Evolutionary conservation across 2,888 invertebrate species (phyloP).

Genomic region (Cephonodes hylas): DNA sequence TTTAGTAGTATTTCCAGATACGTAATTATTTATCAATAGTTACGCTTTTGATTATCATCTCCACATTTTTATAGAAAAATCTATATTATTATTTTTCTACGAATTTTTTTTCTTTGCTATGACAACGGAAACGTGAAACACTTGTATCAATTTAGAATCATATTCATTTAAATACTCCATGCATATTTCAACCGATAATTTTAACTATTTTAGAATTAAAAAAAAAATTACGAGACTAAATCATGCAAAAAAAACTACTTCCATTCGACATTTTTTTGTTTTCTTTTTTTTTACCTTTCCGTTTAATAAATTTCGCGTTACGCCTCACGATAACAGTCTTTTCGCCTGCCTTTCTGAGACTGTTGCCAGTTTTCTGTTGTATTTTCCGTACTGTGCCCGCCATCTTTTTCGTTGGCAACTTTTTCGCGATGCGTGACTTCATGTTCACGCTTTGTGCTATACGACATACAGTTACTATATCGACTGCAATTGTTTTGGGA

Average conservation of each 20-base stretch:
- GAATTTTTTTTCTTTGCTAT: too few relatives aligned
- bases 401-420: slow-evolving; percentile 36
- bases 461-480: neutral
- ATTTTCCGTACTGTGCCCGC: slow-evolving; percentile 36
- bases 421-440: slow-evolving; percentile 32
- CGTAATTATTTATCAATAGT: too few relatives aligned
- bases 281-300: slow-evolving; percentile 58
- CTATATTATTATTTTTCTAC: too few relatives aligned
- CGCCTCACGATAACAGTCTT: slow-evolving; percentile 60
- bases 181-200: too few relatives aligned
- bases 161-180: too few relatives aligned
- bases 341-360: slow-evolving; percentile 52
- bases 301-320: slow-evolving; percentile 58
- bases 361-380: slow-evolving; percentile 41
- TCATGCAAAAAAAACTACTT: neutral
- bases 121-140: too few relatives aligned
- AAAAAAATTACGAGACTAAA: neutral
- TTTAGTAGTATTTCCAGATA: too few relatives aligned
- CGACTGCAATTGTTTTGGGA: neutral
- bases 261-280: slow-evolving; percentile 8
- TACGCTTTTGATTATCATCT: too few relatives aligned
- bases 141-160: too few relatives aligned
- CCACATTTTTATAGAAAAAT: too few relatives aligned
- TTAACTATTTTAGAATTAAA: neutral
- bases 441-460: slow-evolving; percentile 14